Evolutionary conservation across 64 coral and sea anemone genomes (phyloP).

Genomic region (Trachythela sp.): DNA sequence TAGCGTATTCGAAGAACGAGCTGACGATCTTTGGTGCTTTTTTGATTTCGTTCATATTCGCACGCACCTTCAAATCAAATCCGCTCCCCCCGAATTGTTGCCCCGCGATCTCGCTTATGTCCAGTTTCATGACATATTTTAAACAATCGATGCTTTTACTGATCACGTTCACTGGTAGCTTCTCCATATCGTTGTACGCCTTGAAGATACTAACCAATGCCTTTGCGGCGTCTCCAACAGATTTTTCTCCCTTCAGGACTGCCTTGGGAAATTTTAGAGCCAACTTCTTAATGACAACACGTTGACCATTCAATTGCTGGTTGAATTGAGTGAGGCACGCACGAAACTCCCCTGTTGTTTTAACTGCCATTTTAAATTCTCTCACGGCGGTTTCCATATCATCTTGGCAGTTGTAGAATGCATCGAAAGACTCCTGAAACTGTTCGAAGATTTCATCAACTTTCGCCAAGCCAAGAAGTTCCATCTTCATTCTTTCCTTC

Average conservation of each 20-base stretch:
- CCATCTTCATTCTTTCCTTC: not conserved
- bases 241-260: not conserved
- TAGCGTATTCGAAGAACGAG: not conserved
- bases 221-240: not conserved
- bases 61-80: not conserved
- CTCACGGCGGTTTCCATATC: not conserved
- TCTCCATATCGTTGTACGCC: not conserved
- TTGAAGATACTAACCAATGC: not conserved
- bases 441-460: not conserved
- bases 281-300: not conserved
- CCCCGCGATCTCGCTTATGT: not conserved
- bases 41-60: not conserved
- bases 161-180: not conserved
- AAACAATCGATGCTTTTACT: not conserved
- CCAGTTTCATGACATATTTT: not conserved
- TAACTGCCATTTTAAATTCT: not conserved
- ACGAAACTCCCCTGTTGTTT: not conserved
- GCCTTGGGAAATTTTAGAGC: not conserved
- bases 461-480: not conserved
- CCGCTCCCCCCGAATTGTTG: not conserved
- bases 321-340: not conserved
- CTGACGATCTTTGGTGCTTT: not conserved
- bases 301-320: not conserved
- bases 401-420: not conserved
- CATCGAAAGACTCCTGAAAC: not conserved